Conservation (phyloP, 2,113 vertebrate species). For the Rhea pennata region DNA sequence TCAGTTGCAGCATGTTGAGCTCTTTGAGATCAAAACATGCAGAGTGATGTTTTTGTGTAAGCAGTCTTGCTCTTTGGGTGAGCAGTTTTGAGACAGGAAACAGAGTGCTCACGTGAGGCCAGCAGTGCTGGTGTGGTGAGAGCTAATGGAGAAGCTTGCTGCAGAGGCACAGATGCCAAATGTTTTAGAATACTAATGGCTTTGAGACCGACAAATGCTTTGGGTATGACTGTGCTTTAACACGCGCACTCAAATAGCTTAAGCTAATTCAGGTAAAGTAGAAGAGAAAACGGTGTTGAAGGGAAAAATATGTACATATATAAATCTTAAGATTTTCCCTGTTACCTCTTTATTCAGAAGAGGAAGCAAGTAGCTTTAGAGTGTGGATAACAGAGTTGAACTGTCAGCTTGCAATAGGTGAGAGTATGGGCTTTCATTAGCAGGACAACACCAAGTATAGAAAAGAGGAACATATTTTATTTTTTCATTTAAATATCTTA, state of each 20-base stretch:
- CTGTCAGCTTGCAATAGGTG: neutral
- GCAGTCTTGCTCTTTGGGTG: neutral
- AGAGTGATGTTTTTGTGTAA: neutral
- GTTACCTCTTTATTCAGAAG: neutral
- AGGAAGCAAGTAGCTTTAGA: neutral
- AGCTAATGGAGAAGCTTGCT: neutral
- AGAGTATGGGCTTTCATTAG: neutral
- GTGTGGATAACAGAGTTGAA: neutral
- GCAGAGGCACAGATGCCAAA: neutral
- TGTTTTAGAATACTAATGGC: too few relatives aligned
- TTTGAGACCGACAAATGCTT: neutral
- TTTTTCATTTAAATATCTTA: neutral
- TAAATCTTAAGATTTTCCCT: neutral
- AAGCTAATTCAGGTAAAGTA: neutral
- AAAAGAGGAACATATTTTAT: neutral
- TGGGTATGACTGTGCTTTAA: neutral
- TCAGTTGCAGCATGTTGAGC: neutral
- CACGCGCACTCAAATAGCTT: neutral
- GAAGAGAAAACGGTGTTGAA: neutral
- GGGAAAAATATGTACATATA: neutral
- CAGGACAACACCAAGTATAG: neutral
- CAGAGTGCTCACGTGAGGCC: accelerated
- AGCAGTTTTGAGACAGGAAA: neutral
- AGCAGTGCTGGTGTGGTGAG: neutral
- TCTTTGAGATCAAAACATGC: neutral